These are phyloP conservation scores for Mesitornis unicolor DNA, from an alignment of 2,113 vertebrate genomes.

Conservation along the genomic window DNA sequence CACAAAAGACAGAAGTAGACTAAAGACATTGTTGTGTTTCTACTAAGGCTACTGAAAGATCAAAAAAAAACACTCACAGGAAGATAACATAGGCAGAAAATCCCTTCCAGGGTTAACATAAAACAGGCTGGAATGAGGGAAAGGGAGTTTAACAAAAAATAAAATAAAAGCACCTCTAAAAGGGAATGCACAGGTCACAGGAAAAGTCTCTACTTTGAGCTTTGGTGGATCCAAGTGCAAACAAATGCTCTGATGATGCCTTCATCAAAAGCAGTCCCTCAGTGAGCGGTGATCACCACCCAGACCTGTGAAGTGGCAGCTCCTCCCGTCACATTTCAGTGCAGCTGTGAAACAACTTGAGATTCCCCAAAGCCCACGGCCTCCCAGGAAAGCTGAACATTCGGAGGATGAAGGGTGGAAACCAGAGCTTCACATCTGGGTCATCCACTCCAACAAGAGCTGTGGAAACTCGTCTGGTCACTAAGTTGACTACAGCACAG, in stretches of 20 bases:
- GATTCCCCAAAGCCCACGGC: background rate
- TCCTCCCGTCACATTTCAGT: background rate
- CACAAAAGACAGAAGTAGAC: background rate
- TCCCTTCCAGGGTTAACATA: background rate
- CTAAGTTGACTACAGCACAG: background rate
- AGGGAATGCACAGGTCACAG: background rate
- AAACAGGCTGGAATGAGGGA: background rate
- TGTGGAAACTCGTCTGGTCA: background rate
- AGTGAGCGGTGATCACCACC: background rate
- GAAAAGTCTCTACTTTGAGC: background rate
- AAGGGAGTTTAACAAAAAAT: background rate
- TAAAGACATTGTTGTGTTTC: background rate
- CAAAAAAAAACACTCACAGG: background rate
- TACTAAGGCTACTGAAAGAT: background rate
- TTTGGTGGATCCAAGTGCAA: background rate
- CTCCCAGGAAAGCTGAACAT: background rate
- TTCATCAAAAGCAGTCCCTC: background rate
- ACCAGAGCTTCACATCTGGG: background rate
- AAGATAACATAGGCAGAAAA: background rate
- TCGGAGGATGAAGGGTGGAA: background rate
- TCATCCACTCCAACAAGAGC: background rate
- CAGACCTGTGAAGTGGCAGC: accelerated
- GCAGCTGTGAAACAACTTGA: background rate
- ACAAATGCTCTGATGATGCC: background rate
- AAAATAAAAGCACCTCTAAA: background rate